phyloP scores from a whole-genome alignment of 2,113 vertebrate genomes.

The Heliornis fulica region DNA sequence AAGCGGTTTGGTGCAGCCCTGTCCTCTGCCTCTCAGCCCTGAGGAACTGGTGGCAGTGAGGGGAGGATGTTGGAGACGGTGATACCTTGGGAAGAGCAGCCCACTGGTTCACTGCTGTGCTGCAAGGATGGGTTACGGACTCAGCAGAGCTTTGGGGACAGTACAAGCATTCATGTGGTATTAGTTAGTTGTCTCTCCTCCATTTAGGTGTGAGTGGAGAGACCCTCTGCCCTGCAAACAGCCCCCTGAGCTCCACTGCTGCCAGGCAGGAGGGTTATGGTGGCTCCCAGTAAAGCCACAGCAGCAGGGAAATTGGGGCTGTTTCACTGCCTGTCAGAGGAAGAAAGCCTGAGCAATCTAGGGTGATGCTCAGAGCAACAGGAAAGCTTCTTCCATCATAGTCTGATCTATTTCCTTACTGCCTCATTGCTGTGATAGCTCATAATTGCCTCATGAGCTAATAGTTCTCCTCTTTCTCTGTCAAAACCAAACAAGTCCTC shows the following conservation, averaged over 20 bases:
- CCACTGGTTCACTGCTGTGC: neutral
- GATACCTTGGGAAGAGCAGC: neutral
- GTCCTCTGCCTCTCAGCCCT: neutral
- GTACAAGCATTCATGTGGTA: neutral
- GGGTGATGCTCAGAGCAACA: neutral
- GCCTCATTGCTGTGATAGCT: neutral
- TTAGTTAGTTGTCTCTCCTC: neutral
- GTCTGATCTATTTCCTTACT: neutral
- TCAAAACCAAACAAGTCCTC: neutral
- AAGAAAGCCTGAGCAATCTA: neutral
- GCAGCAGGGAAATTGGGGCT: neutral
- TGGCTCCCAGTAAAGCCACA: neutral
- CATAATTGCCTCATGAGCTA: neutral
- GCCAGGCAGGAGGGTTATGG: accelerated
- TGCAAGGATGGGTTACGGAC: neutral
- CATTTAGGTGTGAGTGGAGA: accelerated
- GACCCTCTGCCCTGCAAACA: accelerated
- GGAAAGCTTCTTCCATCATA: neutral
- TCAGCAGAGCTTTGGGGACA: neutral
- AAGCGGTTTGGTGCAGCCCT: neutral
- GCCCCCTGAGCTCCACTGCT: neutral
- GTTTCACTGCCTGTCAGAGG: neutral
- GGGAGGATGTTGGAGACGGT: neutral
- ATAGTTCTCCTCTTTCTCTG: neutral
- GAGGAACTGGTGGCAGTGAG: neutral